Conservation (phyloP, 2,113 vertebrate species). For the Sus scrofa region DNA sequence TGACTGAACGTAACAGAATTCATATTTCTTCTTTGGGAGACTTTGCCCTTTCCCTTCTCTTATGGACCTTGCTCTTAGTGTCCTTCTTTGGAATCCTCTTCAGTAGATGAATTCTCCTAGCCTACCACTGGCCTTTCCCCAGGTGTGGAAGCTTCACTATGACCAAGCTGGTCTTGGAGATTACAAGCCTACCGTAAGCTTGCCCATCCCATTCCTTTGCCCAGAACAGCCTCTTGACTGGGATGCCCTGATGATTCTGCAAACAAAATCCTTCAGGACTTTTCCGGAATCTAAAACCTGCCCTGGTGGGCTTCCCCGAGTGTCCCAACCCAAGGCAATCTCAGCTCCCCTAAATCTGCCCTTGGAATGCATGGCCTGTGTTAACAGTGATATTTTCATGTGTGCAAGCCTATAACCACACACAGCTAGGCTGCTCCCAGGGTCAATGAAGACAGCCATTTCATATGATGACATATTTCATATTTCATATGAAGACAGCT, state of each 20-base stretch:
- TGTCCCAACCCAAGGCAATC: not conserved
- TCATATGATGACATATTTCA: no score
- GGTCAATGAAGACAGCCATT: not conserved
- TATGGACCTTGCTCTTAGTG: not conserved
- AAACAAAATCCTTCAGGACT: constrained; percentile 5
- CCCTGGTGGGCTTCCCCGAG: not conserved
- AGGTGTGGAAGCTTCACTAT: not conserved
- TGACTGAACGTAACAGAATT: not conserved
- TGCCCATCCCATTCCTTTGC: not conserved
- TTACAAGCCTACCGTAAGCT: not conserved
- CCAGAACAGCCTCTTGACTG: not conserved
- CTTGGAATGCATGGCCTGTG: not conserved
- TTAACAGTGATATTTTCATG: not conserved
- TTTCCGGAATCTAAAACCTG: not conserved
- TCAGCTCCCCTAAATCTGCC: not conserved
- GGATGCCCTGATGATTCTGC: not conserved
- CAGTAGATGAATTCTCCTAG: not conserved
- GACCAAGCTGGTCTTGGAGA: not conserved
- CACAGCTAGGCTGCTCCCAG: not conserved
- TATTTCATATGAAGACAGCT: no score
- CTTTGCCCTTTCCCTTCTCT: not conserved
- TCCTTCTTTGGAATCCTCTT: not conserved
- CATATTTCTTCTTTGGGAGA: not conserved
- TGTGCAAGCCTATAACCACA: not conserved
- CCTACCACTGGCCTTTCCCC: accelerated